Percentiles rank a stretch among this genome's conserved stretches.
Evolutionary conservation across 2,888 invertebrate genomes (phyloP).

Genomic region (Drosophila demipolita): DNA sequence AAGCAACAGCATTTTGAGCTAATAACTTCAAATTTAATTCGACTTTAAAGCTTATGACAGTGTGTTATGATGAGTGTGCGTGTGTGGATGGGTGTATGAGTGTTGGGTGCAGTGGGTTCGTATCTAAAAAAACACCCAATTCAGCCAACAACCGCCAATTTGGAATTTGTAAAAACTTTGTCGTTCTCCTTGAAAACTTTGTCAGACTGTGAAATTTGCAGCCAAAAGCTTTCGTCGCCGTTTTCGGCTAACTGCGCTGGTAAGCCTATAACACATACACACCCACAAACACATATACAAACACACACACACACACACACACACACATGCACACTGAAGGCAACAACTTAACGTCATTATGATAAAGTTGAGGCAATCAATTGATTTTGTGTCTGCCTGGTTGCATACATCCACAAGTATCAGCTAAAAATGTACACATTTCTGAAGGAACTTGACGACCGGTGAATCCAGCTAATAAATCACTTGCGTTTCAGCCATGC

Average conservation of each 20-base stretch:
- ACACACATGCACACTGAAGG: not conserved
- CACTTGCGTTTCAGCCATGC: slow-evolving; percentile 37
- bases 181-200: slow-evolving; percentile 50
- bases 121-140: slow-evolving; percentile 66
- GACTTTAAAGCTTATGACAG: slow-evolving; percentile 15
- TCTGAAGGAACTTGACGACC: slow-evolving; percentile 25
- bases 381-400: slow-evolving; percentile 32
- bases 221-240: slow-evolving; percentile 38
- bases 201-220: slow-evolving; percentile 53
- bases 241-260: slow-evolving; percentile 37
- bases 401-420: not conserved
- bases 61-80: slow-evolving; percentile 1
- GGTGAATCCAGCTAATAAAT: slow-evolving; percentile 65
- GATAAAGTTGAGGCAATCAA: slow-evolving; percentile 62
- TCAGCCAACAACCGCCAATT: slow-evolving; percentile 55
- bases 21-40: slow-evolving; percentile 32
- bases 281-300: slow-evolving; percentile 3
- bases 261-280: slow-evolving; percentile 30
- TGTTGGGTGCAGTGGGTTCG: slow-evolving; percentile 30
- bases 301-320: not conserved
- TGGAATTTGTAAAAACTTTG: slow-evolving; percentile 58
- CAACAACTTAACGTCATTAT: slow-evolving; percentile 39
- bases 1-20: slow-evolving; percentile 28
- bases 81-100: slow-evolving; percentile 1
- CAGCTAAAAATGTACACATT: not conserved